Base-by-base conservation (phyloP, 2,797 vertebrate species). In the Rachycentron canadum region DNA sequence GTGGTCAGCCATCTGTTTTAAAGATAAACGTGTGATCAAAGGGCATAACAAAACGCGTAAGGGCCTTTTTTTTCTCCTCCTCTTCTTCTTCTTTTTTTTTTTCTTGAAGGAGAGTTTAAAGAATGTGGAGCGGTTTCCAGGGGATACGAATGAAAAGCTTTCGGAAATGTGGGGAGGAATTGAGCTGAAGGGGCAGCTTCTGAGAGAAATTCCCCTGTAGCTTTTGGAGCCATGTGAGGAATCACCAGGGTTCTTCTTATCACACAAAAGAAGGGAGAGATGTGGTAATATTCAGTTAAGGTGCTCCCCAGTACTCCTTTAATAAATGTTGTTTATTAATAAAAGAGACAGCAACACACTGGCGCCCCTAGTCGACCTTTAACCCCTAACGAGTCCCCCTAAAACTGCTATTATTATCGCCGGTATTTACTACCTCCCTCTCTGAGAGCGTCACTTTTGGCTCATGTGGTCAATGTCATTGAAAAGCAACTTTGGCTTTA, bases 111-210 rank as follows among this genome's bases (percentile, higher is more conserved):
- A 93, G 93, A 94, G 92, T 92, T 93, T 94, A 96, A 95, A 92
- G 91, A 94, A 96, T 90, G 89, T 90, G 93, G 93, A 92, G 90
- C 94, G 87, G 96, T 97, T 97, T 96, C 96, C 95, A 96, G 93
- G 93, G 96, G 93, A 95, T 95, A 95, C 94, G 90, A 93, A 95
- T 95, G 92, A 96, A 97, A 97, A 96, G 93, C 94, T 94, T 93
- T 94, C 83, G 91, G 92, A 96, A 95, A 96, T 96, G 93, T 93
- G 83, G 91, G 89, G 90, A 95, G 92, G 94, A 95, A 95, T 93
- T 83, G 92, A 94, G 91, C 91, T 95, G 93, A 92, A 50, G 78
- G 86, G 93, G 91, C 83, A 88, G 90, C 93, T 93, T 95, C 94
- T 90, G 91, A 89, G 84, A 94, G 90, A 95, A 94, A 96, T 95